These are phyloP conservation scores for Eupristina koningsbergeri DNA, from an alignment of 1,140 invertebrate genomes.

Conservation along the genomic window DNA sequence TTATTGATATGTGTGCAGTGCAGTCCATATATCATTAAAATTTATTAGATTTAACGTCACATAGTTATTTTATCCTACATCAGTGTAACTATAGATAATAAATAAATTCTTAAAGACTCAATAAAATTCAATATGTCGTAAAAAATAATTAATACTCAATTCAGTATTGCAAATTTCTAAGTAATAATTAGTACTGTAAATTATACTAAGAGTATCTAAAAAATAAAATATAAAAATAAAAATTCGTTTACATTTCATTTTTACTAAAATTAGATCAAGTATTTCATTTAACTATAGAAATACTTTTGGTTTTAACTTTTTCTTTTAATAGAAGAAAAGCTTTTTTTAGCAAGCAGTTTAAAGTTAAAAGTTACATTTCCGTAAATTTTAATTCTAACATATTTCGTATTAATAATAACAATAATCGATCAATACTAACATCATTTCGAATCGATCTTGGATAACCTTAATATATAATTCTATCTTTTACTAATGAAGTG, in stretches of 20 bases:
- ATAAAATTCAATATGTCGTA: constrained; percentile 21
- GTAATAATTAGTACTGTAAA: not conserved
- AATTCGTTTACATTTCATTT: not conserved
- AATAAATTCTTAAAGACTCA: not conserved
- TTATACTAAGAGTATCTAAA: not conserved
- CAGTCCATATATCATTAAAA: constrained; percentile 41
- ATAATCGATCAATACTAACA: not conserved
- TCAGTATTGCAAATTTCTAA: not conserved
- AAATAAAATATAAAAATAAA: too few relatives aligned
- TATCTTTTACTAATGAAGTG: too few relatives aligned
- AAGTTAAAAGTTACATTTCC: too few relatives aligned
- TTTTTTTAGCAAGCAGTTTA: too few relatives aligned
- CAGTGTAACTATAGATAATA: not conserved
- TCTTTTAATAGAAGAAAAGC: too few relatives aligned
- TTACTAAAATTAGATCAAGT: too few relatives aligned
- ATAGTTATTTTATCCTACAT: constrained; percentile 19
- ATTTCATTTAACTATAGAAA: too few relatives aligned
- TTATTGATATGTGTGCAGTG: constrained; percentile 43
- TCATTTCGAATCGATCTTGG: not conserved
- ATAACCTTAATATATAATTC: not conserved
- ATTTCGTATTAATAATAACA: not conserved
- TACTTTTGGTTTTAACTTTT: too few relatives aligned
- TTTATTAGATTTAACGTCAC: constrained; percentile 13
- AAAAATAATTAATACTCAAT: constrained; percentile 31
- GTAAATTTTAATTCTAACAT: too few relatives aligned